A percentile compares a stretch with the other conserved stretches of the same genome.
Conservation (phyloP, 2,113 vertebrate species). For the Columba livia region DNA sequence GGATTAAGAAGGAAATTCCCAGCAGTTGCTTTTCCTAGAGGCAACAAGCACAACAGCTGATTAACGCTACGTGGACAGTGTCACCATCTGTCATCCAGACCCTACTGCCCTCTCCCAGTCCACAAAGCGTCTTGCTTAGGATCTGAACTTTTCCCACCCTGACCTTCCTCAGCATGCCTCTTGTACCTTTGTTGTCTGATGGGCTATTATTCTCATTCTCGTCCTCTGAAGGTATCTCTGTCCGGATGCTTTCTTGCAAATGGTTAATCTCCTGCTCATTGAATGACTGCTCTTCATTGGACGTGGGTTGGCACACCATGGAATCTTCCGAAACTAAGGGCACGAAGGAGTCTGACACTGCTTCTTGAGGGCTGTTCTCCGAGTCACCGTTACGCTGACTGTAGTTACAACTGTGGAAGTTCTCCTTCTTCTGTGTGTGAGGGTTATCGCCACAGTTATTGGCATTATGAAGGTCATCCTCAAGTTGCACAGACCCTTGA, state of each 20-base stretch:
- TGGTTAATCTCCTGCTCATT: constrained; percentile 67
- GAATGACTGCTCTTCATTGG: constrained; percentile 16
- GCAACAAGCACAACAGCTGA: constrained; percentile 42
- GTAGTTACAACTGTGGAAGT: constrained; percentile 7
- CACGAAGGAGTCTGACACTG: constrained; percentile 55
- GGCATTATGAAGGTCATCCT: constrained; percentile 84
- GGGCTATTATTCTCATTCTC: constrained; percentile 74
- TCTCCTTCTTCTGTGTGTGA: constrained; percentile 38
- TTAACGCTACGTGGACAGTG: not conserved
- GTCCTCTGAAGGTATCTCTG: constrained; percentile 74
- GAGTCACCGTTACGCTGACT: constrained; percentile 57
- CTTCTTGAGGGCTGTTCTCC: constrained; percentile 57
- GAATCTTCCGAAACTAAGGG: constrained; percentile 53
- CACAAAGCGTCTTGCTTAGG: not conserved
- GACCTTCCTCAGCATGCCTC: not conserved
- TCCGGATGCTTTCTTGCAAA: constrained; percentile 74
- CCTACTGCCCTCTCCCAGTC: not conserved
- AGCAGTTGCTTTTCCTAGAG: constrained; percentile 83
- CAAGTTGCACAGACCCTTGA: constrained; percentile 68
- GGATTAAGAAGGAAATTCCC: constrained; percentile 90
- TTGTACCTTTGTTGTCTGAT: constrained; percentile 75
- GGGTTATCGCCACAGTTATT: constrained; percentile 70
- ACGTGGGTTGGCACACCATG: constrained; percentile 64
- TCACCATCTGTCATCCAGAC: constrained; percentile 33
- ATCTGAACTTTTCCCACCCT: not conserved